Conservation (phyloP, 2,888 invertebrate species). For the Molanna angustata region DNA sequence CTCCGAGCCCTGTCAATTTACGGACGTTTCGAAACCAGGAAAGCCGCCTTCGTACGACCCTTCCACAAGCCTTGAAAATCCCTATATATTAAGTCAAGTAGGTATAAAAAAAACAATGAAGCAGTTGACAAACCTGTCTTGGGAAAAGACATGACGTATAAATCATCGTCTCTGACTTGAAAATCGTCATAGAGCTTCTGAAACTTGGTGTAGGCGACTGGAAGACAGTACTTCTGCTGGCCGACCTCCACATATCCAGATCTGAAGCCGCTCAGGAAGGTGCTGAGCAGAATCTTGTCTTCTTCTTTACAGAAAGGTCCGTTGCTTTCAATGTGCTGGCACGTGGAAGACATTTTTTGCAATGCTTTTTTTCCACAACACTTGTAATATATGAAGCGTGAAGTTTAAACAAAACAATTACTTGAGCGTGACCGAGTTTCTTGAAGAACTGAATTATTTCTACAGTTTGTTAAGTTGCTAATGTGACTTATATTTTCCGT, state of each 20-base stretch:
- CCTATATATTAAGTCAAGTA: no score
- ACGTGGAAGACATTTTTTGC: not conserved
- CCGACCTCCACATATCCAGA: slow-evolving; percentile 30
- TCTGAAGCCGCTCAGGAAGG: slow-evolving; percentile 6
- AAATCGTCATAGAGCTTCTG: slow-evolving; percentile 42
- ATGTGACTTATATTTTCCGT: no score
- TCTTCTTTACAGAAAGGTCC: not conserved
- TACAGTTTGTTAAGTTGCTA: no score
- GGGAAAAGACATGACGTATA: slow-evolving; percentile 56
- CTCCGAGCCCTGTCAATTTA: no score
- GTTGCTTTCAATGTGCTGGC: not conserved
- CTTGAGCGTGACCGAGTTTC: no score
- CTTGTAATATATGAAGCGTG: no score
- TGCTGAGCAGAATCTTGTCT: not conserved
- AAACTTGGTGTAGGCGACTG: not conserved
- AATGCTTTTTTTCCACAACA: not conserved
- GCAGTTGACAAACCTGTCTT: slow-evolving; percentile 51
- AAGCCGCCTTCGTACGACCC: no score
- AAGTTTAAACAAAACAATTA: no score
- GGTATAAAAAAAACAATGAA: not conserved
- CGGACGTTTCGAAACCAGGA: no score
- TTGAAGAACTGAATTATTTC: no score
- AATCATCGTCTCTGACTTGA: slow-evolving; percentile 48
- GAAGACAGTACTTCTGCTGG: slow-evolving; percentile 32
- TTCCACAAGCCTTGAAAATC: no score